A percentile compares a stretch with the other conserved stretches of the same genome.
phyloP scores from a whole-genome alignment of 2,888 invertebrate species.

The Nycteola revayana region DNA sequence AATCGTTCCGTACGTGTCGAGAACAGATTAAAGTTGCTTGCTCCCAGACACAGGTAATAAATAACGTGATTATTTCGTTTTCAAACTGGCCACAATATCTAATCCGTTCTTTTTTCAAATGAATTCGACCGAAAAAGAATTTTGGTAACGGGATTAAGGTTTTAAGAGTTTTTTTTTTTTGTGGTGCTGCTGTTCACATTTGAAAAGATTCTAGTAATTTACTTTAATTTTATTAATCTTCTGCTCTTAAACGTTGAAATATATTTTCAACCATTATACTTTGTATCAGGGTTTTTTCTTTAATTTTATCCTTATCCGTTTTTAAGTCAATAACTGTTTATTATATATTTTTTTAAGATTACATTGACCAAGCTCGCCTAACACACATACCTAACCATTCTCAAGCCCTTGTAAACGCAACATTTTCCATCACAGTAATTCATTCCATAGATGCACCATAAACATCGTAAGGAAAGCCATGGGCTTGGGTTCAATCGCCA shows the following conservation, averaged over 20 bases:
- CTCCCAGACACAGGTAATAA: constrained; percentile 68
- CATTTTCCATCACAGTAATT: constrained; percentile 19
- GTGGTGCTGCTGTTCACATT: constrained; percentile 30
- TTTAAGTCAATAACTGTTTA: neutral
- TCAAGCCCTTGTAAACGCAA: neutral
- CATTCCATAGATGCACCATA: constrained; percentile 24
- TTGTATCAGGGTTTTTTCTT: too few relatives aligned
- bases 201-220: constrained; percentile 18
- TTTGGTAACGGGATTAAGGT: constrained; percentile 62
- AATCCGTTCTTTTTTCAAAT: constrained; percentile 56
- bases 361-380: neutral
- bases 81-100: constrained; percentile 59
- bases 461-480: constrained; percentile 38
- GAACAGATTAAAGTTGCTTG: constrained; percentile 72
- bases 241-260: too few relatives aligned
- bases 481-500: constrained; percentile 49
- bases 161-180: constrained; percentile 20
- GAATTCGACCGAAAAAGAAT: constrained; percentile 57
- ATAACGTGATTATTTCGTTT: constrained; percentile 79
- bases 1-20: constrained; percentile 68
- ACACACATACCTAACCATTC: neutral
- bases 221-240: constrained; percentile 8
- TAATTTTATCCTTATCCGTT: neutral
- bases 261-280: too few relatives aligned
- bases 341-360: neutral